phyloP scores from a whole-genome alignment of 1,140 invertebrate species.

The Cheumatopsyche charites region DNA sequence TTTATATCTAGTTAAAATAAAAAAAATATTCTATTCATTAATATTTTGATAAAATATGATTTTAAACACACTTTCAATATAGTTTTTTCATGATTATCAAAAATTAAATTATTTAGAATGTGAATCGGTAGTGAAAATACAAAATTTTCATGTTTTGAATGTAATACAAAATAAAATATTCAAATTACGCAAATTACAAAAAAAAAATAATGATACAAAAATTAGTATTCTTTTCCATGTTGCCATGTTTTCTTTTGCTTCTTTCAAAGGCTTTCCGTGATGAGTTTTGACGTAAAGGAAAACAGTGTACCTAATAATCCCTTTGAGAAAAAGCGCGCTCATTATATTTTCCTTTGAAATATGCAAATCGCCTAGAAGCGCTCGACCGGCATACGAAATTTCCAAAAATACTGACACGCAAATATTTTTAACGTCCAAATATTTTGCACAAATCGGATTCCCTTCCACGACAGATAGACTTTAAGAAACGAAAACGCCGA shows the following conservation, averaged over 20 bases:
- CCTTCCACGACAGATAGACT: neutral
- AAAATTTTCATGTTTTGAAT: too few species aligned
- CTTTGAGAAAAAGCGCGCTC: slow-evolving; percentile 31
- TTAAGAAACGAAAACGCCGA: neutral
- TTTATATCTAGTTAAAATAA: too few species aligned
- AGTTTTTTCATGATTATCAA: too few species aligned
- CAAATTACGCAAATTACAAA: too few species aligned
- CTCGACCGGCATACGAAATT: slow-evolving; percentile 20
- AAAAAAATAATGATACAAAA: too few species aligned
- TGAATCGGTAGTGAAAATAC: too few species aligned
- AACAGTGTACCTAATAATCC: slow-evolving; percentile 38
- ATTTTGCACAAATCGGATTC: slow-evolving; percentile 18
- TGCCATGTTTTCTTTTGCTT: neutral
- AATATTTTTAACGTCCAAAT: slow-evolving; percentile 20
- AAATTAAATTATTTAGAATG: too few species aligned
- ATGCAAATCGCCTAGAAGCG: slow-evolving; percentile 15
- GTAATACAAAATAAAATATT: too few species aligned
- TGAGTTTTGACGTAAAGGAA: slow-evolving; percentile 33
- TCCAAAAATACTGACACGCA: slow-evolving; percentile 17
- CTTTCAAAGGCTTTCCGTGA: neutral
- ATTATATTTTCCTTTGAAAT: slow-evolving; percentile 39
- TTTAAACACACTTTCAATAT: too few species aligned
- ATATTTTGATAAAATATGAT: too few species aligned
- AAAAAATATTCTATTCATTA: too few species aligned
- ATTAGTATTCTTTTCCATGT: too few species aligned